Base-by-base conservation (phyloP, 2,888 invertebrate genomes). In the Caenorhabditis sulstoni region DNA sequence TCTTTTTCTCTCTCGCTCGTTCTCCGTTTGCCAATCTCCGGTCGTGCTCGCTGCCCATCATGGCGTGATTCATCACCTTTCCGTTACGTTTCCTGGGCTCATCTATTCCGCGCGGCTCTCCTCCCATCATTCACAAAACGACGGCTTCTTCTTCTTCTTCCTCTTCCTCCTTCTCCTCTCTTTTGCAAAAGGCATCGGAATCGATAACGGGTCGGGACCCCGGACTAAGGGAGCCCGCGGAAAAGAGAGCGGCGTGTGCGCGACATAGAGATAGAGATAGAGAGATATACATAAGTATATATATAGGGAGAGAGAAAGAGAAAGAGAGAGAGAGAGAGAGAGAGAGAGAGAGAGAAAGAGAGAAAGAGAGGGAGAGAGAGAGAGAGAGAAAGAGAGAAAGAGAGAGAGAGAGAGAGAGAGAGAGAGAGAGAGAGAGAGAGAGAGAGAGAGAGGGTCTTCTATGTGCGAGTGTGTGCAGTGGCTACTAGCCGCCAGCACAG, bases 401-500 rank as follows among this genome's bases (percentile, higher is more conserved):
- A n/a, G n/a, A n/a, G n/a, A n/a, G n/a, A n/a, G n/a, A n/a, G n/a
- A 53, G 22, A 39, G 45, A 35, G 8, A 20, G 52, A 44, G 58
- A 55, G 41, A 16, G 20, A 18, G 47, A 45, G 49, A 53, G 45
- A 75, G 41, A 44, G 59, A 37, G 37, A 62, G 50, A 64, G 71
- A 59, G 58, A 61, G 53, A 50, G 47, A 49, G 55, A 62, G 62
- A 58, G 44, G 44, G 66, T 67, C 58, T 67, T 66, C 66, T 45
- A 52, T 61, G 44, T 45, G 53, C 16, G 62, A 62, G 70, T 55
- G 70, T 61, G 53, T 57, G 47, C 44, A 53, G 29, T 44, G 59
- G 75, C 65, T 53, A 66, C 57, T 64, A 62, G 68, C 49, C 22
- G 41, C 70, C 52, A 29, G 57, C 55, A 68, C 61, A 64, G 70